phyloP scores from a whole-genome alignment of 2,797 vertebrate species.

The Melanotaenia trifasciata region DNA sequence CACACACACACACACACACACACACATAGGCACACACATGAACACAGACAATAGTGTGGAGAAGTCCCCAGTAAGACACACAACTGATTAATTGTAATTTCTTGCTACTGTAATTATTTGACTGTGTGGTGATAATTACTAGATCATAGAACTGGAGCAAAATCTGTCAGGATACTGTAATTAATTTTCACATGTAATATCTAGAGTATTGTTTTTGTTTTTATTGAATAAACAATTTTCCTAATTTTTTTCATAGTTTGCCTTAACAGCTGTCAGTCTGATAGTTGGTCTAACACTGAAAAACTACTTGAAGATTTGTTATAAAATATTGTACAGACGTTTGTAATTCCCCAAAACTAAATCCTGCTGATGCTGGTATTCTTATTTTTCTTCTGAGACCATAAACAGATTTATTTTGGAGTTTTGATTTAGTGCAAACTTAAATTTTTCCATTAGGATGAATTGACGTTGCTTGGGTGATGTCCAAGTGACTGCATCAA shows the following conservation, averaged over 20 bases:
- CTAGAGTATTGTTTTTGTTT: conserved; percentile 41
- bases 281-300: background rate
- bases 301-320: background rate
- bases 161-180: conserved; percentile 71
- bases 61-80: conserved; percentile 74
- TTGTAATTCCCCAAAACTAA: background rate
- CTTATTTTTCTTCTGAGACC: background rate
- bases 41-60: conserved; percentile 36
- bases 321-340: background rate
- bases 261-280: background rate
- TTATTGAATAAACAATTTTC: conserved; percentile 45
- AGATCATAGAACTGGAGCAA: conserved; percentile 75
- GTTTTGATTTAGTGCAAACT: background rate
- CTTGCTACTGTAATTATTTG: conserved; percentile 84
- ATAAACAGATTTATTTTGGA: background rate
- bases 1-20: conserved; percentile 34
- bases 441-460: background rate
- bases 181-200: conserved; percentile 69
- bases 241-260: background rate
- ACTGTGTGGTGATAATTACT: conserved; percentile 83
- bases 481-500: background rate
- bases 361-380: conserved; percentile 2
- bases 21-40: conserved; percentile 25
- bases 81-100: conserved; percentile 83
- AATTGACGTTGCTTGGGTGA: background rate